Conservation (phyloP, 2,113 vertebrate genomes). For the Tragelaphus imberbis region DNA sequence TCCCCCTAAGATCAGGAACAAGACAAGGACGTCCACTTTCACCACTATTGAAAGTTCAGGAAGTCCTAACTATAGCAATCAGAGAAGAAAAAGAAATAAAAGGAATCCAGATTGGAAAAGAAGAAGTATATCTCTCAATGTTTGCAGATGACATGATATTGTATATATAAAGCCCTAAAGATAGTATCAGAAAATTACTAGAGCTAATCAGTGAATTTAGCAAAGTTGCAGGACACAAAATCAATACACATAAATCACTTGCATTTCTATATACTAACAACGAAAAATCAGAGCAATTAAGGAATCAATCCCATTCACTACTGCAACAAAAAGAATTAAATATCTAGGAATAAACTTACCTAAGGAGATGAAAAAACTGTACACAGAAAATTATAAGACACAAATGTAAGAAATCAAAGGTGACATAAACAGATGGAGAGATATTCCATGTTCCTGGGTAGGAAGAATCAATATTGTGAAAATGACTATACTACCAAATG, state of each 20-base stretch:
- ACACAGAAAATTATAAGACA: background rate
- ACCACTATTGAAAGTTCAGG: background rate
- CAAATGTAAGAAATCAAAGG: background rate
- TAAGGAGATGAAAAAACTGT: background rate
- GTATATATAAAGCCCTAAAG: background rate
- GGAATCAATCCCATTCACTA: background rate
- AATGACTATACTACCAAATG: background rate
- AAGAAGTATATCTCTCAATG: background rate
- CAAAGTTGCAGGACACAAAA: background rate
- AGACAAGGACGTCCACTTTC: background rate
- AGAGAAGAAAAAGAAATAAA: background rate
- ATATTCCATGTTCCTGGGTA: background rate
- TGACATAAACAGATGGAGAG: background rate
- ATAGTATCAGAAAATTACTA: background rate
- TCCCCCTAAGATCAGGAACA: background rate
- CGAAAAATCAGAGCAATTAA: background rate
- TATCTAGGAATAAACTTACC: no score
- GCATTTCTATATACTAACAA: background rate
- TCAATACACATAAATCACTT: background rate
- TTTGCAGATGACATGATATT: background rate
- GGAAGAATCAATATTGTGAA: background rate
- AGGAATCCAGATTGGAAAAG: background rate
- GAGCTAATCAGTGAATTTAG: background rate
- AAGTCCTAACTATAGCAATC: background rate
- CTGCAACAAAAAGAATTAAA: background rate